Base-by-base conservation (phyloP, 2,797 vertebrate genomes). In the Halcyon badia region DNA sequence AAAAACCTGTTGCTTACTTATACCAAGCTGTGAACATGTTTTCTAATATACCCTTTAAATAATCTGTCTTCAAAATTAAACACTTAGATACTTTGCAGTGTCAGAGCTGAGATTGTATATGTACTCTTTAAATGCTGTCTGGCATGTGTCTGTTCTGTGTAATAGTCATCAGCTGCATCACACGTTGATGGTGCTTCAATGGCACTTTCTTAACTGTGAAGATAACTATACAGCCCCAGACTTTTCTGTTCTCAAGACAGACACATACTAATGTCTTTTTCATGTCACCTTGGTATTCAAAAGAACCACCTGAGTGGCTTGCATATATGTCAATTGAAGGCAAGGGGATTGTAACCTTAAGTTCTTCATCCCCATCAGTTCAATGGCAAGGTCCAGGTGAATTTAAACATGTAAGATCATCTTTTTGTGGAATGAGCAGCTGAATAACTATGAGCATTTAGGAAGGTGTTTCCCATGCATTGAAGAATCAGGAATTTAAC, bases 11-110 rank as follows among this genome's bases (percentile, higher is more conserved):
- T 84, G 3, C 48, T 77, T 60, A 31, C 42, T 76, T 70, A 44
- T 79, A 35, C 30, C 73, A 84, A 35, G 20, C 18, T 89, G 54
- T 69, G 26, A 89, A 65, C 42, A 70, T 66, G 44, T 25, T 90
- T 95, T 79, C 28, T 87, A 49, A 61, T 28, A 42, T 69, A 57
- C 30, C 65, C 3, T 57, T 49, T 89, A 46, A 71, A 72, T 87
- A 81, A 61, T 76, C 31, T 86, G 14, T 57, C 31, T 77, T 77
- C 22, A 24, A 86, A 86, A 79, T 76, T 13, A 73, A 93, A 57
- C 28, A 28, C 11, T 68, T 33, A 25, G 31, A 24, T 71, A 46
- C 52, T 72, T 71, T 75, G 19, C 39, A 73, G 3, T 65, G 22
- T 81, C 54, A 72, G 54, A 86, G 33, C 25, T 72, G 42, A 64